Evolutionary conservation across 23 tunicate genomes (phyloP), one percentile per base, ranked within the genome.

Genomic region (Corella eumyota): DNA sequence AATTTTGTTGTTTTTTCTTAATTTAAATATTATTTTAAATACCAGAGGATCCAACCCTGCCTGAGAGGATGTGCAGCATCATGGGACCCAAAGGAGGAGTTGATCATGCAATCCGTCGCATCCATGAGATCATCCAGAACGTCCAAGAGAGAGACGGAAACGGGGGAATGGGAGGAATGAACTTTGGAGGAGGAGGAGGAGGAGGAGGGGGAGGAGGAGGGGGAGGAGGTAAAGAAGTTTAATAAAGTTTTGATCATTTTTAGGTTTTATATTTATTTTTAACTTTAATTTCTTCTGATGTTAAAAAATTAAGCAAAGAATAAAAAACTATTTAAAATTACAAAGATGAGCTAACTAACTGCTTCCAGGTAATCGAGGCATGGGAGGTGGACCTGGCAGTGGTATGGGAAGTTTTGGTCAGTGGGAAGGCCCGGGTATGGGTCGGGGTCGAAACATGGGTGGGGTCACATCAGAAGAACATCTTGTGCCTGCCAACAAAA

Each of bases 401-500:
- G 81, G 93, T 44, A 56, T 72, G 40, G 75, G 65, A 9, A 56
- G 77, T 29, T 88, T 88, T 56, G 96, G 96, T 38, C 96, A 88
- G 27, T 88, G 96, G 96, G 96, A 88, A 61, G 81, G 81, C 25
- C 76, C 88, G 1, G 64, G 55, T 25, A 70, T 59, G 76, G 69
- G 75, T 26, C 51, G 74, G 38, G 81, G 92, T 44, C 34, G 69
- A 1, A 34, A 44, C 20, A 36, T 37, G 50, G 46, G 76, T 25
- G 72, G 72, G 1, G 38, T 79, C 23, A 60, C 65, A 25, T 54
- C 86, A 17, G 95, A 69, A 13, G 81, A 78, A 30, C 91, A 85
- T 70, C 61, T 80, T 50, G 99, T 93, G 1, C 99, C 99, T 1
- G 95, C 99, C 24, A 93, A 84, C 49, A 79, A 64, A 60, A 79